These are phyloP conservation scores for Phocoena sinus DNA, from an alignment of 2,113 vertebrate species.

Conservation along the genomic window DNA sequence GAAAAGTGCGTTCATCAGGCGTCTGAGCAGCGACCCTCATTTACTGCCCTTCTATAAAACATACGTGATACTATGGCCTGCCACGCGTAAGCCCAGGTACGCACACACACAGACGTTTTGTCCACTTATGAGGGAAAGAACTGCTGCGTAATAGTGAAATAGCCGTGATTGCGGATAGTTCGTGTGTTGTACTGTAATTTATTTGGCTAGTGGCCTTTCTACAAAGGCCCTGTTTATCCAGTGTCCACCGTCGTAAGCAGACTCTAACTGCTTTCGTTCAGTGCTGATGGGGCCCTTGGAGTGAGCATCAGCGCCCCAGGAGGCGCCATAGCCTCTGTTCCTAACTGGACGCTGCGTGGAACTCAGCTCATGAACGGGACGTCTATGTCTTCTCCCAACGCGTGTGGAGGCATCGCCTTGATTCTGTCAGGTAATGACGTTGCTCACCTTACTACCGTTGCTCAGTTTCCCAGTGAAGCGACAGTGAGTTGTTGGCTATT, in stretches of 20 bases:
- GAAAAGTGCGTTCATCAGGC: background rate
- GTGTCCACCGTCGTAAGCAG: background rate
- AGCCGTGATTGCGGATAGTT: background rate
- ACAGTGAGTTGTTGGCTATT: background rate
- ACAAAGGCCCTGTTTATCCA: background rate
- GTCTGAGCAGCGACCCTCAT: background rate
- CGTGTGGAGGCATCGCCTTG: conserved; percentile 95
- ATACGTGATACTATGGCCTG: background rate
- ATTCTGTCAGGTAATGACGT: conserved; percentile 90
- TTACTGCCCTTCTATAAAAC: background rate
- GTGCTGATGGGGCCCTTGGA: conserved; percentile 94
- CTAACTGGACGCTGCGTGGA: conserved; percentile 97
- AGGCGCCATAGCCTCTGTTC: conserved; percentile 97
- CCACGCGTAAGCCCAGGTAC: background rate
- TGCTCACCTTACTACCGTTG: accelerated
- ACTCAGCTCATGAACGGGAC: conserved; percentile 99
- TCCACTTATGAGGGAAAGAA: background rate
- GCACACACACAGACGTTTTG: background rate
- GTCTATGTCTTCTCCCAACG: conserved; percentile 98
- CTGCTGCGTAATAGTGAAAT: background rate
- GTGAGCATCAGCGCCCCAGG: conserved; percentile 98
- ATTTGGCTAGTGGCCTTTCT: background rate
- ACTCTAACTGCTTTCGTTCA: conserved; percentile 51
- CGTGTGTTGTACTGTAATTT: background rate
- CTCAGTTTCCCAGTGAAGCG: background rate